Conservation (phyloP, 1,140 invertebrate species). For the Pomacea maculata region DNA sequence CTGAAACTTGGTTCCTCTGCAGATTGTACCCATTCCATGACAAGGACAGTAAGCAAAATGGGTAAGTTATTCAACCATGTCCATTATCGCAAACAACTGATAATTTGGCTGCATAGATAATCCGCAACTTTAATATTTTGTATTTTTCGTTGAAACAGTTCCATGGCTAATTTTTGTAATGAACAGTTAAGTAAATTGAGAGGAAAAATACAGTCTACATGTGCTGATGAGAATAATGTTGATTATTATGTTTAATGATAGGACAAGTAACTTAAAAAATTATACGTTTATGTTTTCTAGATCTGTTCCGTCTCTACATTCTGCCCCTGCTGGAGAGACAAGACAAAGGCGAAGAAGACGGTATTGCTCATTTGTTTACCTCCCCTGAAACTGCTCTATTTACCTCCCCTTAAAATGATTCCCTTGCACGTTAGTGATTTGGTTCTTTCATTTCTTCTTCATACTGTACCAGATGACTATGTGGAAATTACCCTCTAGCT, state of each 20-base stretch:
- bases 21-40: conserved; percentile 41
- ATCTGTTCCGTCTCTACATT: conserved; percentile 43
- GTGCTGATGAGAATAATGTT: no score
- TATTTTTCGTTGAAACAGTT: neutral
- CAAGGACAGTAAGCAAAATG: conserved; percentile 43
- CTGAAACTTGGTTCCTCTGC: conserved; percentile 19
- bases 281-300: conserved; percentile 21
- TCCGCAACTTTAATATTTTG: neutral
- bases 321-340: conserved; percentile 62
- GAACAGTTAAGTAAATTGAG: no score
- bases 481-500: no score
- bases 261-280: neutral
- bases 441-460: no score
- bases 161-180: no score
- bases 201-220: neutral
- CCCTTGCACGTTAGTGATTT: no score
- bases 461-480: no score
- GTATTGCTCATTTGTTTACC: conserved; percentile 11
- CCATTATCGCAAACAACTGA: no score
- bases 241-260: neutral
- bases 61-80: conserved; percentile 29
- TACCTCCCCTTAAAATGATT: no score
- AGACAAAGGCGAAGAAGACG: conserved; percentile 53
- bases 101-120: no score
- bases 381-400: neutral